Base-by-base conservation (phyloP, 2,113 vertebrate species). In the Psettodes erumei region DNA sequence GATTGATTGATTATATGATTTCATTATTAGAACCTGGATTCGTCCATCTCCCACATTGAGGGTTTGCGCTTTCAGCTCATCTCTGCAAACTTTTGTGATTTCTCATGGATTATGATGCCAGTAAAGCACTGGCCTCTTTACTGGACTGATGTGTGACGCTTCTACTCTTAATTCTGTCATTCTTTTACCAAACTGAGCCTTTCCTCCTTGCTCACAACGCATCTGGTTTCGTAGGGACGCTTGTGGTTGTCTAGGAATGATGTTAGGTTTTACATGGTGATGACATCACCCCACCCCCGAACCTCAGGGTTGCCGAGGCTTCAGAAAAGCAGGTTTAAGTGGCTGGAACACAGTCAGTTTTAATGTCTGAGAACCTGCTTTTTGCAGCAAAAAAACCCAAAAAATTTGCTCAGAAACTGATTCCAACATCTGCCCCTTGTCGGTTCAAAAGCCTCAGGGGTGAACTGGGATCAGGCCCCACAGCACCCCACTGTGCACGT, bases 191-290 rank as follows among this genome's bases (percentile, higher is more conserved):
- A 82, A 66, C 63, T 11, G 16, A 72, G 53, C 16, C 65, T 84
- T 71, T 58, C 42, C 64, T 82, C 71, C 58, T 68, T 43, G 70
- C 67, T 33, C 54, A 30, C 37, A 28, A 53, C 82, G 87, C 81
- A 88, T 90, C 79, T 91, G 83, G 83, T 86, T 89, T 81, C 81
- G 71, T 72, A 71, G 83, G n/a, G 79, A 87, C 75, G 84, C 81
- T 87, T 87, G 79, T 72, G 85, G 85, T 87, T 83, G 76, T 85
- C 81, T 73, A 76, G 82, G 88, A 86, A 86, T 87, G 79, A 89
- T 79, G 66, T 86, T 79, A 64, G 67, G 55, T 81, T 87, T 85
- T 86, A 82, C 78, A 73, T 55, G 74, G 35, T 53, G 82, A 78
- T 84, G 84, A 88, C 82, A 81, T 88, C 87, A 84, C 68, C 84